Evolutionary conservation across 2,888 invertebrate genomes (phyloP).

Genomic region (Prenolepis imparis): DNA sequence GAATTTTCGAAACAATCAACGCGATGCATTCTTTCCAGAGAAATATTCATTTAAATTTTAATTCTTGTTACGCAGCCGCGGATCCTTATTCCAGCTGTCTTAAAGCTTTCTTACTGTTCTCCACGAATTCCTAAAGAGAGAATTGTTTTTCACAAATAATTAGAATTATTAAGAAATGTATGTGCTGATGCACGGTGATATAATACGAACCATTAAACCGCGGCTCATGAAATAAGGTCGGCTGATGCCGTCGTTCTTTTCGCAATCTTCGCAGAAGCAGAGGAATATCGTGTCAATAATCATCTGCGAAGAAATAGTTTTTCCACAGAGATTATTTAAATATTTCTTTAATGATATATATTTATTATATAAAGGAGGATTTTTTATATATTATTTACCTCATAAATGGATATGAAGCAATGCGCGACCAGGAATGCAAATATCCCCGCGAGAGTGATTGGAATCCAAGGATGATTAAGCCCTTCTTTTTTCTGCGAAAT

Average conservation of each 20-base stretch:
- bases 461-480: slow-evolving; percentile 89
- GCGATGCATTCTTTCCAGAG: neutral
- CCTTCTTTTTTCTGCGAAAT: slow-evolving; percentile 87
- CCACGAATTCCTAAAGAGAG: slow-evolving; percentile 87
- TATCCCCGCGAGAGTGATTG: slow-evolving; percentile 88
- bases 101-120: slow-evolving; percentile 88
- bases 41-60: neutral
- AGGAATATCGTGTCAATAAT: slow-evolving; percentile 90
- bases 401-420: slow-evolving; percentile 91
- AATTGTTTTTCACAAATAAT: neutral
- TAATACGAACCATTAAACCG: slow-evolving; percentile 87
- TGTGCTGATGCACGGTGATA: neutral
- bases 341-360: neutral
- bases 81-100: slow-evolving; percentile 66
- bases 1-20: neutral
- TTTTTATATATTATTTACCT: slow-evolving; percentile 86
- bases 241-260: slow-evolving; percentile 89
- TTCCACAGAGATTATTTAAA: slow-evolving; percentile 12
- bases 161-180: neutral
- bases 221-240: slow-evolving; percentile 90
- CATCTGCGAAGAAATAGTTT: slow-evolving; percentile 87
- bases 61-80: slow-evolving; percentile 16
- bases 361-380: too few relatives aligned
- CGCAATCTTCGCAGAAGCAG: slow-evolving; percentile 91
- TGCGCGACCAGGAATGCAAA: slow-evolving; percentile 91